Evolutionary conservation across 2,113 vertebrate genomes (phyloP).

Genomic region (Mormyrus iriodes): DNA sequence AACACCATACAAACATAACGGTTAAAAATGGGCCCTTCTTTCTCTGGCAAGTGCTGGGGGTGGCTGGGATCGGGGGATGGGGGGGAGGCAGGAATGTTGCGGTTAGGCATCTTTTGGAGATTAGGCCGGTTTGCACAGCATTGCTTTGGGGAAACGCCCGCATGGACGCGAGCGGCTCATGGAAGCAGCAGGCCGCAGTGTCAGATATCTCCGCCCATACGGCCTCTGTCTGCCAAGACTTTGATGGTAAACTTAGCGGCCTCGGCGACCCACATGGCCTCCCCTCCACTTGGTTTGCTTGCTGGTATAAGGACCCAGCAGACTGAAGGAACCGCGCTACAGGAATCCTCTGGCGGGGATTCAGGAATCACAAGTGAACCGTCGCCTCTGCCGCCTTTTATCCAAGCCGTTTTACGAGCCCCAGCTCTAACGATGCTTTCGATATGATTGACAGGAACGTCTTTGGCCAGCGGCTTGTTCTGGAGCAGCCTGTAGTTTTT

Average conservation of each 20-base stretch:
- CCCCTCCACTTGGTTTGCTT: conserved; percentile 36
- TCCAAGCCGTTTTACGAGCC: conserved; percentile 43
- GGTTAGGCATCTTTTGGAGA: conserved; percentile 44
- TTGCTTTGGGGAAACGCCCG: not conserved
- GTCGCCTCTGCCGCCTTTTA: conserved; percentile 16
- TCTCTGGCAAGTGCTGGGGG: conserved; percentile 33
- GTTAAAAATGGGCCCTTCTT: conserved; percentile 48
- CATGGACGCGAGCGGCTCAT: conserved; percentile 21
- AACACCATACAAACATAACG: conserved; percentile 51
- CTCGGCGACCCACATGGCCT: conserved; percentile 36
- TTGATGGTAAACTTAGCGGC: not conserved
- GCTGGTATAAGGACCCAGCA: conserved; percentile 31
- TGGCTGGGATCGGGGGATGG: not conserved
- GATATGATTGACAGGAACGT: conserved; percentile 36
- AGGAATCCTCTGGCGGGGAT: conserved; percentile 43
- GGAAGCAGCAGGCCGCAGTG: conserved; percentile 35
- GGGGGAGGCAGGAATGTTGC: conserved; percentile 39
- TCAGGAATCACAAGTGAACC: conserved; percentile 28
- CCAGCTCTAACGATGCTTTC: conserved; percentile 31
- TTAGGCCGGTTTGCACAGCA: conserved; percentile 33
- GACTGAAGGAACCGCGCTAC: conserved; percentile 34
- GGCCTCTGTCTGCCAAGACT: conserved; percentile 38
- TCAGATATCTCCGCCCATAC: conserved; percentile 24
- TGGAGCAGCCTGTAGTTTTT: conserved; percentile 37
- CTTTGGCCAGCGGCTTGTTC: conserved; percentile 26